phyloP scores from a whole-genome alignment of 2,797 vertebrate species.

The Limosa lapponica region DNA sequence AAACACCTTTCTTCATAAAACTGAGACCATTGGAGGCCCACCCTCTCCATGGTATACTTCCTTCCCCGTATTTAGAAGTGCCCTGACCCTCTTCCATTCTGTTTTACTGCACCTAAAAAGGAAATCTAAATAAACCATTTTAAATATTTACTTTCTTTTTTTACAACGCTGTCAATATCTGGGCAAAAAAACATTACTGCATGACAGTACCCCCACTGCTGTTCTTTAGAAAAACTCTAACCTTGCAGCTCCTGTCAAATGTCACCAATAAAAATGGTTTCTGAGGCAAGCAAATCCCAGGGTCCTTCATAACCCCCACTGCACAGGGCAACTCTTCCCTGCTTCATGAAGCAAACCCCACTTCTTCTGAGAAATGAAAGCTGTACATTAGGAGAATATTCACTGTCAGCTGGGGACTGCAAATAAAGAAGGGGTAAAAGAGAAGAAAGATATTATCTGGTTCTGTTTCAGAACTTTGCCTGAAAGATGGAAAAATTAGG shows the following conservation, averaged over 20 bases:
- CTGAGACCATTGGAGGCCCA: not conserved
- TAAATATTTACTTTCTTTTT: slow-evolving; percentile 14
- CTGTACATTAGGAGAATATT: not conserved
- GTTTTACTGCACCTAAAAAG: slow-evolving; percentile 6
- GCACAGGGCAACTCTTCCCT: not conserved
- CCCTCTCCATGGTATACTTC: not conserved
- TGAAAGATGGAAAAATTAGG: not conserved
- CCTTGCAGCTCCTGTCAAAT: not conserved
- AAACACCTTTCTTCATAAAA: not conserved
- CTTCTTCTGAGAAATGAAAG: not conserved
- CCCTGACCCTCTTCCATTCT: not conserved
- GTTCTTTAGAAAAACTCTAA: not conserved
- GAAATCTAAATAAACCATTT: not conserved
- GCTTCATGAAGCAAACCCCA: not conserved
- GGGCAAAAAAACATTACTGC: not conserved
- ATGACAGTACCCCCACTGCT: not conserved
- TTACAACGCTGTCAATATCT: not conserved
- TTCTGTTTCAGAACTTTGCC: not conserved
- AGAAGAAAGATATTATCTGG: not conserved
- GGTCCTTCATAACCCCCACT: not conserved
- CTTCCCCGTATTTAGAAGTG: not conserved
- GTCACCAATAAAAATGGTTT: not conserved
- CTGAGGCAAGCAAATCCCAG: not conserved
- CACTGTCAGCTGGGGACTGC: not conserved
- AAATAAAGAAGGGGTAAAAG: not conserved